Conservation (phyloP, 2,888 invertebrate genomes). For the Mimumesa dahlbomi region DNA sequence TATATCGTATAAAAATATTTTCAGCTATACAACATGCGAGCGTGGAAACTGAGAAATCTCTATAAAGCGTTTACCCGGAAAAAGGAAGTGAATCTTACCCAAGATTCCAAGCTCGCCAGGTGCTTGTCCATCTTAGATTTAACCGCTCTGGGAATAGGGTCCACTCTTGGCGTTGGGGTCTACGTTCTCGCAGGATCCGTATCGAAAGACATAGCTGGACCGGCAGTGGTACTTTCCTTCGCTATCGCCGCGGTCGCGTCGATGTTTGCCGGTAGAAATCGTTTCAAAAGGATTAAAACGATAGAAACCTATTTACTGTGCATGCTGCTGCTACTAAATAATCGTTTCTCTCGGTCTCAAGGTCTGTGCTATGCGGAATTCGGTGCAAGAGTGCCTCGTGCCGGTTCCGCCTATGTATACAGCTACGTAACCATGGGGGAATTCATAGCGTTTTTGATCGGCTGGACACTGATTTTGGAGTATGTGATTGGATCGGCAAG, state of each 20-base stretch:
- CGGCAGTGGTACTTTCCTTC: conserved; percentile 92
- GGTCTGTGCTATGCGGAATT: conserved; percentile 96
- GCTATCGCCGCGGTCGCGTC: conserved; percentile 95
- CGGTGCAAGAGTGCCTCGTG: conserved; percentile 93
- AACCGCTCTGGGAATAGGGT: conserved; percentile 90
- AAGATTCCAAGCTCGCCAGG: conserved; percentile 82
- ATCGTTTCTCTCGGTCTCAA: conserved; percentile 71
- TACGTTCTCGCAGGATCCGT: conserved; percentile 94
- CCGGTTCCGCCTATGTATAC: conserved; percentile 96
- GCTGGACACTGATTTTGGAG: conserved; percentile 96
- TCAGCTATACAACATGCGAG: conserved; percentile 63
- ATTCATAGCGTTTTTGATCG: conserved; percentile 94
- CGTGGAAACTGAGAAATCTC: conserved; percentile 46
- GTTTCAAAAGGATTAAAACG: background rate
- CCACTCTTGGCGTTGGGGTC: conserved; percentile 93
- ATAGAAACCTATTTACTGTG: background rate
- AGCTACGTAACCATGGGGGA: conserved; percentile 96
- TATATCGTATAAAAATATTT: too few species aligned
- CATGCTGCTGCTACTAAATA: too few species aligned
- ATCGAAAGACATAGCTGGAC: conserved; percentile 90
- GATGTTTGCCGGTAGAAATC: conserved; percentile 88
- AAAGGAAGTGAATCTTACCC: conserved; percentile 57
- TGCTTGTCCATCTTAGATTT: conserved; percentile 91
- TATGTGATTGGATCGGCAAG: conserved; percentile 93
- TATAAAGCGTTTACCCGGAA: conserved; percentile 68